phyloP scores from a whole-genome alignment of 2,888 invertebrate genomes.

The Bellardia bayeri region DNA sequence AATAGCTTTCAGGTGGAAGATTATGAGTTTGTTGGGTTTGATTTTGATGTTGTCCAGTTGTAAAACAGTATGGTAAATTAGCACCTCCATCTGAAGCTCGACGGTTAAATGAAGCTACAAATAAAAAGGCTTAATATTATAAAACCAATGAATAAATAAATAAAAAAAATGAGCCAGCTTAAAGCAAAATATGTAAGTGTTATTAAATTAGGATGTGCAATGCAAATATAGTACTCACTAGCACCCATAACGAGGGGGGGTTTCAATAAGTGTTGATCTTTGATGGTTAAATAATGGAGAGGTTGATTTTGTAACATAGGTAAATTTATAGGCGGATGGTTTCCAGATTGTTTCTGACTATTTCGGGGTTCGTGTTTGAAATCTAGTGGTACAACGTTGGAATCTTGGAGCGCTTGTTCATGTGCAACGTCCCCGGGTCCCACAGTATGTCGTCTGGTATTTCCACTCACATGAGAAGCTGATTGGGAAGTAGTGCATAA shows the following conservation, averaged over 20 bases:
- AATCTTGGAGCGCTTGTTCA: constrained; percentile 88
- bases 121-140: too few species aligned
- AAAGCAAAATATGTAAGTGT: constrained; percentile 5
- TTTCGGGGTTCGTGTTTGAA: constrained; percentile 81
- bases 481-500: constrained; percentile 77
- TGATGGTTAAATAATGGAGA: constrained; percentile 93
- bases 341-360: constrained; percentile 76
- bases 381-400: constrained; percentile 82
- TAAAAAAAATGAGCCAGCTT: constrained; percentile 87
- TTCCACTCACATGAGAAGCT: constrained; percentile 80
- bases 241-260: constrained; percentile 96
- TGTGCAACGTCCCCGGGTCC: constrained; percentile 96
- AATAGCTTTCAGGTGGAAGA: constrained; percentile 74
- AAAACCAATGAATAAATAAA: too few species aligned
- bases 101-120: constrained; percentile 88
- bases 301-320: constrained; percentile 93
- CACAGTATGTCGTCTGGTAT: constrained; percentile 94
- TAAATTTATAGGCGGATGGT: constrained; percentile 93
- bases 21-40: constrained; percentile 70
- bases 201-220: neutral
- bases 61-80: constrained; percentile 89
- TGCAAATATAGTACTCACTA: constrained; percentile 85
- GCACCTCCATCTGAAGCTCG: constrained; percentile 98
- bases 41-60: constrained; percentile 80
- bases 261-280: constrained; percentile 96